phyloP scores from a whole-genome alignment of 2,113 vertebrate genomes.

The Petaurus breviceps region DNA sequence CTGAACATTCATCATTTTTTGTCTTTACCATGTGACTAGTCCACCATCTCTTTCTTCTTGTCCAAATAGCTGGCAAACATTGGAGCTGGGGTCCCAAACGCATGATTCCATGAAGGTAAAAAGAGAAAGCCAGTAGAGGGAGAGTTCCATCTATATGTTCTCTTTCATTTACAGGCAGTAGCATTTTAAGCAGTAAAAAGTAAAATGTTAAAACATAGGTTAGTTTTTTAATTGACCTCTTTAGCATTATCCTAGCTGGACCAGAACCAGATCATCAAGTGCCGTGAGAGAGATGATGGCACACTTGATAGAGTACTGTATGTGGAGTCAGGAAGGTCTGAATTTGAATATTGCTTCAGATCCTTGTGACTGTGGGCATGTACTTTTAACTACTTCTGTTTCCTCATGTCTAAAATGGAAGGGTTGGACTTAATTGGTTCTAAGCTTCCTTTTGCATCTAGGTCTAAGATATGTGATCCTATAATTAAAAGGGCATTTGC shows the following conservation, averaged over 20 bases:
- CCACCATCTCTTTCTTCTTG: background rate
- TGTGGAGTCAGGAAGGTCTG: background rate
- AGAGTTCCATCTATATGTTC: background rate
- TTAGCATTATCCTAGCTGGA: background rate
- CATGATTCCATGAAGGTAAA: background rate
- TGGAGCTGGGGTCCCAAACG: background rate
- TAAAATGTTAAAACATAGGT: background rate
- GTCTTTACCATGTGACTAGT: background rate
- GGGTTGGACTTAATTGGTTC: background rate
- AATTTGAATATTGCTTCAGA: background rate
- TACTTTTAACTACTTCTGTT: background rate
- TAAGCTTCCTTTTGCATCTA: background rate
- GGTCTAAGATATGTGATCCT: background rate
- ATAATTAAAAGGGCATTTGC: background rate
- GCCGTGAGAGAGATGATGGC: background rate
- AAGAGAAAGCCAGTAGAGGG: background rate
- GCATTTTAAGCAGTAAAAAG: background rate
- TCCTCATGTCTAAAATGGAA: background rate
- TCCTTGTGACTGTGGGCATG: background rate
- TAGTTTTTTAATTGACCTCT: background rate
- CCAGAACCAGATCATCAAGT: background rate
- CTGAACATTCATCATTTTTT: background rate
- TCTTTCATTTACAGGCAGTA: background rate
- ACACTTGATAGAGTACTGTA: background rate
- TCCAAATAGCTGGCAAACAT: background rate